A percentile compares a stretch with the other conserved stretches of the same genome.
Evolutionary conservation across 2,113 vertebrate genomes (phyloP).

Genomic region (Crypturellus undulatus): DNA sequence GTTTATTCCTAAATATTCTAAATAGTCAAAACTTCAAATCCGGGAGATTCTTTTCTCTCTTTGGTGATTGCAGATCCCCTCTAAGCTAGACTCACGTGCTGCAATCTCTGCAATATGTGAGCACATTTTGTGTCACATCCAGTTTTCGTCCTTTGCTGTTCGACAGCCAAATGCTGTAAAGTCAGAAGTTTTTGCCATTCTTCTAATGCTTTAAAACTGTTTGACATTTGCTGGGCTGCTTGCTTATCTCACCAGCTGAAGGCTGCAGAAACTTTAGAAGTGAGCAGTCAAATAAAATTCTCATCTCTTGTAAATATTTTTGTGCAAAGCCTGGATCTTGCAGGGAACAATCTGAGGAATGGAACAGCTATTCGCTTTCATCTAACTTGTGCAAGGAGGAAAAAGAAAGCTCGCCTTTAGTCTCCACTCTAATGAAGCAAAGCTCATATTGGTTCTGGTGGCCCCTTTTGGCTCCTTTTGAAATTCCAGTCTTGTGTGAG

Average conservation of each 20-base stretch:
- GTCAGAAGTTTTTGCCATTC: conserved; percentile 40
- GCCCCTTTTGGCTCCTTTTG: conserved; percentile 46
- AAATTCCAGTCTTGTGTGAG: conserved; percentile 49
- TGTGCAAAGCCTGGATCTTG: conserved; percentile 35
- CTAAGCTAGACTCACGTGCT: background rate
- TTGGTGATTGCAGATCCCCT: background rate
- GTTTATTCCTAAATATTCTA: background rate
- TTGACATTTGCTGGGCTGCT: conserved; percentile 49
- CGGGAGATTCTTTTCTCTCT: background rate
- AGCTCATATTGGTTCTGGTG: conserved; percentile 35
- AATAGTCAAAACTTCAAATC: background rate
- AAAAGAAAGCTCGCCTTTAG: conserved; percentile 51
- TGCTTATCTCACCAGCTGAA: conserved; percentile 63
- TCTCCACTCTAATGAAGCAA: conserved; percentile 55
- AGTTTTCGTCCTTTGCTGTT: conserved; percentile 12
- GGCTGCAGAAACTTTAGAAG: conserved; percentile 61
- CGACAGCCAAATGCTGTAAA: background rate
- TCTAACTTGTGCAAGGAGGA: conserved; percentile 21
- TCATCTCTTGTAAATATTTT: conserved; percentile 66
- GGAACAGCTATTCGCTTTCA: conserved; percentile 52
- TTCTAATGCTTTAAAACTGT: conserved; percentile 47
- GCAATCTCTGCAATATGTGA: background rate
- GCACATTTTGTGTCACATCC: conserved; percentile 1
- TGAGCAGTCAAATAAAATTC: conserved; percentile 64
- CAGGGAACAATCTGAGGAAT: conserved; percentile 33